A percentile compares a stretch with the other conserved stretches of the same genome.
These are phyloP conservation scores for Drosophila kuntzei DNA, from an alignment of 2,888 invertebrate genomes.

Conservation along the genomic window DNA sequence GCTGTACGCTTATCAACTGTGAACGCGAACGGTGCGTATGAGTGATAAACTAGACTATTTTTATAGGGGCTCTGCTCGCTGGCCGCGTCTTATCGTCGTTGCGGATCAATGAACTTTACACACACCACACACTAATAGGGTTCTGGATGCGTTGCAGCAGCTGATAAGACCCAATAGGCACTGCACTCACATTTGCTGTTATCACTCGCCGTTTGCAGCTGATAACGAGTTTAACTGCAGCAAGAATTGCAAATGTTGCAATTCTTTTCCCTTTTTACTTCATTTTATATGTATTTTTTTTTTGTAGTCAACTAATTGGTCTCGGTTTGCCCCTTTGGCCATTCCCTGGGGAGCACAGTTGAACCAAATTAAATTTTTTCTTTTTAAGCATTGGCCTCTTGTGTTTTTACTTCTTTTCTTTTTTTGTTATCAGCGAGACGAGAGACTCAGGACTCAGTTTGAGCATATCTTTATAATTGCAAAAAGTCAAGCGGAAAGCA, in stretches of 20 bases:
- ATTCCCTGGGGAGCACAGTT: conserved; percentile 51
- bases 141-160: conserved; percentile 47
- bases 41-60: conserved; percentile 59
- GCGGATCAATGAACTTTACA: conserved; percentile 75
- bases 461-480: conserved; percentile 78
- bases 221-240: conserved; percentile 37
- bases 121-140: conserved; percentile 34
- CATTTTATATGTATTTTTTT: background rate
- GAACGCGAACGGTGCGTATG: conserved; percentile 57
- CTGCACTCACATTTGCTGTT: conserved; percentile 47
- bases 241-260: conserved; percentile 36
- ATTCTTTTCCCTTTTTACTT: background rate
- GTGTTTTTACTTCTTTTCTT: conserved; percentile 9
- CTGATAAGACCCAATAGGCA: conserved; percentile 65
- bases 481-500: conserved; percentile 52
- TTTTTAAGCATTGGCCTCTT: conserved; percentile 4
- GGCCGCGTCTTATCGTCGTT: conserved; percentile 60
- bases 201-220: conserved; percentile 23
- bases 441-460: conserved; percentile 42
- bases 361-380: conserved; percentile 71
- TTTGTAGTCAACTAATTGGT: conserved; percentile 67
- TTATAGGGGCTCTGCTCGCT: conserved; percentile 29
- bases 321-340: conserved; percentile 30
- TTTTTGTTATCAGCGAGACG: conserved; percentile 47
- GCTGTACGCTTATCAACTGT: conserved; percentile 12